These are phyloP conservation scores for Bubo scandiacus DNA, from an alignment of 2,113 vertebrate species.

Conservation along the genomic window DNA sequence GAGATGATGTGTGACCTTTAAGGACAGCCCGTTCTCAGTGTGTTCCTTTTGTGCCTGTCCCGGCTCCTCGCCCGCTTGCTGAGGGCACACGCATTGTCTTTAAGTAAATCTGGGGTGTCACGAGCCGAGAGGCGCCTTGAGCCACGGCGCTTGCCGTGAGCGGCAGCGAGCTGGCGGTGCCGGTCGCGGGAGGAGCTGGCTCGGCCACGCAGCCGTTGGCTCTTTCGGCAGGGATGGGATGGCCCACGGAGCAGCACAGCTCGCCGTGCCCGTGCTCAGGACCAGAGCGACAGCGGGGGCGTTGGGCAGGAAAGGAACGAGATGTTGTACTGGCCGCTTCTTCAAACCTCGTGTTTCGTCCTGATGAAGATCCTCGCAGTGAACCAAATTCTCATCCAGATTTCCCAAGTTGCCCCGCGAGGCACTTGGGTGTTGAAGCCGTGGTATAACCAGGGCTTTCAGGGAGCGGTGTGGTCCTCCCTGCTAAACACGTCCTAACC, in stretches of 20 bases:
- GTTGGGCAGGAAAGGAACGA: no score
- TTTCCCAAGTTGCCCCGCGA: neutral
- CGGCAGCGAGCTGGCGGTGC: no score
- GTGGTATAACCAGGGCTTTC: neutral
- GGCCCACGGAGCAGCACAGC: neutral
- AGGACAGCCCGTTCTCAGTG: neutral
- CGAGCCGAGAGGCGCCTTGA: accelerated
- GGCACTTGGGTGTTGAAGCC: accelerated
- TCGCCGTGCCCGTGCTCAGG: neutral
- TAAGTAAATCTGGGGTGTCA: neutral
- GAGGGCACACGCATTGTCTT: neutral
- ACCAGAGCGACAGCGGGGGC: neutral
- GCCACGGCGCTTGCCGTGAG: neutral
- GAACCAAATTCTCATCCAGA: neutral
- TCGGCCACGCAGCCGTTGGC: accelerated
- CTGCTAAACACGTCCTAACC: neutral
- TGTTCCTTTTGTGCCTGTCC: neutral
- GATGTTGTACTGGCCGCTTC: neutral
- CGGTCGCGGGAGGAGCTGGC: no score
- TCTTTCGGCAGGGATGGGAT: neutral
- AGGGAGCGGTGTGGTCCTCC: neutral
- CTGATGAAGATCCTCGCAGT: neutral
- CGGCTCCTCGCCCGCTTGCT: neutral
- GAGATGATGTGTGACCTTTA: neutral
- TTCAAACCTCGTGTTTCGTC: neutral